Conservation (phyloP, 2,888 invertebrate genomes). For the Hydroisotoma schaefferi region DNA sequence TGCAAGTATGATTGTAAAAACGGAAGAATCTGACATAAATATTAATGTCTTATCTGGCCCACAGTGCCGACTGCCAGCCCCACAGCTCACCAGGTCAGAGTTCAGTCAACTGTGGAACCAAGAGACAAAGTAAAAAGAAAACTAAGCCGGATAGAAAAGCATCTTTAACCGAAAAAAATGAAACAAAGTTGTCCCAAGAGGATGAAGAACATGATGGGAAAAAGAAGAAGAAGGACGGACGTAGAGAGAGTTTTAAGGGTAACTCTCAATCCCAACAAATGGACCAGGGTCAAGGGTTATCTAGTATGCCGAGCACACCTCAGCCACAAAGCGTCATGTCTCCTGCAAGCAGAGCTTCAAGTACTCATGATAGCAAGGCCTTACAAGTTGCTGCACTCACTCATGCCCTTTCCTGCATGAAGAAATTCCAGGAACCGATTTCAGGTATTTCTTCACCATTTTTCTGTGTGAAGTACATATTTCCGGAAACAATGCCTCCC, state of each 20-base stretch:
- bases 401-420: constrained; percentile 49
- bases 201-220: not conserved
- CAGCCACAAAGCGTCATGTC: constrained; percentile 22
- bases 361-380: constrained; percentile 44
- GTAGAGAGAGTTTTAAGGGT: constrained; percentile 8
- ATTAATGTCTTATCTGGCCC: not conserved
- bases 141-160: constrained; percentile 14
- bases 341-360: constrained; percentile 23
- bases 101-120: not conserved
- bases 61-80: constrained; percentile 22
- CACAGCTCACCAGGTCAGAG: constrained; percentile 18
- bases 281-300: constrained; percentile 12
- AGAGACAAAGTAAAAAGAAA: constrained; percentile 28
- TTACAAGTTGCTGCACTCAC: constrained; percentile 49
- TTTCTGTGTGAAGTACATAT: too few species aligned
- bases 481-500: too few species aligned
- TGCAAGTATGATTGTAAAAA: not conserved
- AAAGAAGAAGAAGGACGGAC: too few species aligned
- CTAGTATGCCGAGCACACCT: constrained; percentile 10
- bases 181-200: constrained; percentile 5
- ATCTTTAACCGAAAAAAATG: constrained; percentile 15
- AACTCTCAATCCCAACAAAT: constrained; percentile 3
- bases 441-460: constrained; percentile 26
- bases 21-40: not conserved
- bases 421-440: constrained; percentile 46